Conservation (phyloP, 2,113 vertebrate genomes). For the Chrysochloris asiatica region DNA sequence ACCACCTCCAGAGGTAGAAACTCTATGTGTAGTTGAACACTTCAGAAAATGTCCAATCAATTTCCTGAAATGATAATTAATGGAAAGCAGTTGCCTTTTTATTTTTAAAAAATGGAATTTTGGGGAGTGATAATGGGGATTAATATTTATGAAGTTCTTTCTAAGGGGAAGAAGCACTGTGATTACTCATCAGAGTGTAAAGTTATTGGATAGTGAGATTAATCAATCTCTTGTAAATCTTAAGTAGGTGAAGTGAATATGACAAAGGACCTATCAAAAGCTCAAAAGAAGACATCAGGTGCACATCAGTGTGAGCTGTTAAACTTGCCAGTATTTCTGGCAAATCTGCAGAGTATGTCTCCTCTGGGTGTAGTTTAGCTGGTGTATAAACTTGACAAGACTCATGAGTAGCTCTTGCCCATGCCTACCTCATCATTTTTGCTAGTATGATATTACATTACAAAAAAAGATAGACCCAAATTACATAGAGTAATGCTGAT, state of each 20-base stretch:
- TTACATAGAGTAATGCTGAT: not conserved
- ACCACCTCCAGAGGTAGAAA: not conserved
- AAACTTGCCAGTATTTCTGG: not conserved
- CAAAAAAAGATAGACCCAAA: not conserved
- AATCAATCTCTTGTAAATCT: constrained; percentile 46
- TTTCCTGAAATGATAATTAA: constrained; percentile 50
- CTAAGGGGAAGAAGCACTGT: constrained; percentile 43
- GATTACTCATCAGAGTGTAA: constrained; percentile 44
- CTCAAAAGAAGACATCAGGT: not conserved
- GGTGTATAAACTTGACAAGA: not conserved
- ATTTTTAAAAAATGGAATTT: constrained; percentile 51
- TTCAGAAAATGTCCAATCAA: constrained; percentile 41
- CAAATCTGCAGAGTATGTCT: not conserved
- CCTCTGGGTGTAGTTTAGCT: not conserved
- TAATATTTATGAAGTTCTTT: constrained; percentile 52
- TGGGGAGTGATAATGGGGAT: constrained; percentile 12
- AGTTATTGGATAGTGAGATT: constrained; percentile 37
- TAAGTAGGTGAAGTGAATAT: constrained; percentile 43
- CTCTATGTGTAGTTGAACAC: not conserved
- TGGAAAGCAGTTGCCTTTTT: not conserved
- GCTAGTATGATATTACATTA: too few relatives aligned
- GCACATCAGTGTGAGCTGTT: not conserved
- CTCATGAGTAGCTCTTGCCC: not conserved
- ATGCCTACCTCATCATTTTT: not conserved
- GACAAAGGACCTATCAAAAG: constrained; percentile 34